Percentiles rank a stretch among this genome's conserved stretches.
These are phyloP conservation scores for Drosophila sordidapex DNA, from an alignment of 2,888 invertebrate genomes.

Conservation along the genomic window DNA sequence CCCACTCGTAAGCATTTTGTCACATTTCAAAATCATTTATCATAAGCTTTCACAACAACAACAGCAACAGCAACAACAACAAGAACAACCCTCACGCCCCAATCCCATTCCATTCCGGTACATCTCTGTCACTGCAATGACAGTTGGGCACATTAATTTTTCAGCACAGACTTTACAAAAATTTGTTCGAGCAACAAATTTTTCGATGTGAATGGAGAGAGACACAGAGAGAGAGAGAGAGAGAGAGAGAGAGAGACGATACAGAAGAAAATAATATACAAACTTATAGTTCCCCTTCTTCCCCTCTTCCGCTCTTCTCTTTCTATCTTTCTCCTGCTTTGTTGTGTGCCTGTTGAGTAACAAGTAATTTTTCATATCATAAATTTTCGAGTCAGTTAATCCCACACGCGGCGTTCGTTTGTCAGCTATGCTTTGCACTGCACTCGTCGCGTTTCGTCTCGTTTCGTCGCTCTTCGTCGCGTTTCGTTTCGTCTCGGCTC, in stretches of 20 bases:
- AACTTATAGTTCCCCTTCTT: constrained; percentile 37
- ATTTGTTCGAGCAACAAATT: constrained; percentile 71
- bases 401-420: constrained; percentile 81
- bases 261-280: constrained; percentile 55
- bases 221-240: background rate
- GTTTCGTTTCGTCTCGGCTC: constrained; percentile 18
- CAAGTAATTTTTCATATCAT: constrained; percentile 82
- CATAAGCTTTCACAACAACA: constrained; percentile 77
- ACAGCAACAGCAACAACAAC: constrained; percentile 5
- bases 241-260: constrained; percentile 5
- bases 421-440: constrained; percentile 45
- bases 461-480: constrained; percentile 9
- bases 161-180: constrained; percentile 75
- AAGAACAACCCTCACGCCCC: constrained; percentile 58
- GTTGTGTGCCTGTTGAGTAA: constrained; percentile 53
- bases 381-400: constrained; percentile 82
- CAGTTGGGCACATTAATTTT: constrained; percentile 78
- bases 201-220: constrained; percentile 43
- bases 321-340: constrained; percentile 7
- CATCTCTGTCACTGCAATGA: constrained; percentile 75
- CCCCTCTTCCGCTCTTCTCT: constrained; percentile 11
- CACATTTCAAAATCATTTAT: constrained; percentile 83
- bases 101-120: constrained; percentile 49
- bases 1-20: constrained; percentile 81
- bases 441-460: constrained; percentile 2